Evolutionary conservation across 2,797 vertebrate species (phyloP).

Genomic region (Xyrichtys novacula): DNA sequence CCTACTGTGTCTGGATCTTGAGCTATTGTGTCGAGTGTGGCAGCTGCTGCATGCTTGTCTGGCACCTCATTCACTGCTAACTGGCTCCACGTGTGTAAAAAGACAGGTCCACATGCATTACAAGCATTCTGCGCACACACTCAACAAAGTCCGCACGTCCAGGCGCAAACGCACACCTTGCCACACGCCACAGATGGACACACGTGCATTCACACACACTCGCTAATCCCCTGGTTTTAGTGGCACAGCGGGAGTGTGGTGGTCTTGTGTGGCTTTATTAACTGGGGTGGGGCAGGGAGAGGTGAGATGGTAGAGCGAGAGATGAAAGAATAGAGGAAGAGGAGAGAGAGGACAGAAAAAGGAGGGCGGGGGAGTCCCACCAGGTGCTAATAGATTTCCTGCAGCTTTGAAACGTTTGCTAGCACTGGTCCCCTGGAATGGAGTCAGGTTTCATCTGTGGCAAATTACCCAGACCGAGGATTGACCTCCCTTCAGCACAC

Average conservation of each 20-base stretch:
- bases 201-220: conserved; percentile 41
- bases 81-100: conserved; percentile 81
- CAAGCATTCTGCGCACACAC: conserved; percentile 41
- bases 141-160: conserved; percentile 32
- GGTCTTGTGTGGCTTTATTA: conserved; percentile 83
- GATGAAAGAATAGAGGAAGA: conserved; percentile 30
- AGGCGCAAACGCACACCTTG: conserved; percentile 59
- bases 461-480: conserved; percentile 83
- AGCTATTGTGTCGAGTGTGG: conserved; percentile 68
- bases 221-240: conserved; percentile 71
- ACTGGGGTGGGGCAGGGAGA: conserved; percentile 67
- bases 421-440: conserved; percentile 66
- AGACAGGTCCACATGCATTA: conserved; percentile 77
- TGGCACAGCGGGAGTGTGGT: conserved; percentile 72
- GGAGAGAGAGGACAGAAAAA: conserved; percentile 38
- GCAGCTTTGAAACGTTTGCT: conserved; percentile 84
- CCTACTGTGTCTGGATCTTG: conserved; percentile 65
- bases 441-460: conserved; percentile 82
- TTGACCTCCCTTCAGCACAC: conserved; percentile 81
- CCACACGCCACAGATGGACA: conserved; percentile 66
- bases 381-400: conserved; percentile 89
- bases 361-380: conserved; percentile 60
- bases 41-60: conserved; percentile 81
- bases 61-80: conserved; percentile 84
- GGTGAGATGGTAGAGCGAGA: conserved; percentile 61